These are phyloP conservation scores for Penaeus monodon DNA, from an alignment of 2,888 invertebrate species.

Conservation along the genomic window DNA sequence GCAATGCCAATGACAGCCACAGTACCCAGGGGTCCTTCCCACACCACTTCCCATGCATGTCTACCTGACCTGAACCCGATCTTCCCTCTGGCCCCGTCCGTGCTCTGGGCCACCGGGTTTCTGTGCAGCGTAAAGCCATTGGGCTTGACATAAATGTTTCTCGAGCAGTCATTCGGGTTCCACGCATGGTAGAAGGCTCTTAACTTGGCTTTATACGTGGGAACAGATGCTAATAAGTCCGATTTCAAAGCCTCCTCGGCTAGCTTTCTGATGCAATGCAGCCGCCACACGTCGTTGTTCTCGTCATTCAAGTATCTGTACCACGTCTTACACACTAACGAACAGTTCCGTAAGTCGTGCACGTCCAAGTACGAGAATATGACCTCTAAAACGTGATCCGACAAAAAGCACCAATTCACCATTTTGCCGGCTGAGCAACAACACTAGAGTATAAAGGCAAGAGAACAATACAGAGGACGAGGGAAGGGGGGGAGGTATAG, in stretches of 20 bases:
- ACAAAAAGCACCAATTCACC: constrained; percentile 70
- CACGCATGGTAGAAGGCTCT: constrained; percentile 94
- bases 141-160: constrained; percentile 95
- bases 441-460: background rate
- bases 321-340: constrained; percentile 94
- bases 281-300: constrained; percentile 95
- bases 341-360: constrained; percentile 88
- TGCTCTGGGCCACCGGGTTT: constrained; percentile 98
- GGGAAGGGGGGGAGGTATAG: background rate
- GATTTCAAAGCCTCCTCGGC: constrained; percentile 90
- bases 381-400: constrained; percentile 86
- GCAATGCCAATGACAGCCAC: constrained; percentile 97
- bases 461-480: background rate
- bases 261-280: constrained; percentile 87
- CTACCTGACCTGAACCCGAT: constrained; percentile 89
- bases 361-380: constrained; percentile 92
- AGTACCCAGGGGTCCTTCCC: constrained; percentile 98
- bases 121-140: constrained; percentile 98
- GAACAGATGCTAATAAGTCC: constrained; percentile 87
- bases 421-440: constrained; percentile 52
- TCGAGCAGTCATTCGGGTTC: constrained; percentile 97
- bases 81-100: constrained; percentile 92
- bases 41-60: constrained; percentile 98
- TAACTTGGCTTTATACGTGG: constrained; percentile 92
- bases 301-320: constrained; percentile 89